Conservation (phyloP, 2,797 vertebrate genomes). For the Margarornis squamiger region DNA sequence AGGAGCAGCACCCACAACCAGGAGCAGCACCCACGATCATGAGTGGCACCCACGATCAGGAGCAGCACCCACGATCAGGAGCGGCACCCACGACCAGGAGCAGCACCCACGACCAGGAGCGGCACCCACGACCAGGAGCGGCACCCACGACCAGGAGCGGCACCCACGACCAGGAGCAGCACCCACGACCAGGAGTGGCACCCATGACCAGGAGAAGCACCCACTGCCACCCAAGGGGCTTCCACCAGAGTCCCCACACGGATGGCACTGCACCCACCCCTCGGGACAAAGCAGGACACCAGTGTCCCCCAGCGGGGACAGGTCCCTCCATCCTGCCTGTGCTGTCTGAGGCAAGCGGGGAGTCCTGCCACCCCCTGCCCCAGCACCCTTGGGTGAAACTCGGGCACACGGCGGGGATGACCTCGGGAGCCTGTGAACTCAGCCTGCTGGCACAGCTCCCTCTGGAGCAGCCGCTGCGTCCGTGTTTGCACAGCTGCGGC, state of each 20-base stretch:
- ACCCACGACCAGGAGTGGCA: background rate
- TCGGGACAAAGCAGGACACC: background rate
- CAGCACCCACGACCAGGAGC: background rate
- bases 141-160: background rate
- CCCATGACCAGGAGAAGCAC: background rate
- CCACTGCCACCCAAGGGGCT: background rate
- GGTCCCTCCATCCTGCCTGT: background rate
- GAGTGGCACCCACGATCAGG: background rate
- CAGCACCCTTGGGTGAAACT: background rate
- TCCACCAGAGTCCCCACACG: background rate
- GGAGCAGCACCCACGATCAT: background rate
- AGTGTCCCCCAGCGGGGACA: fast-evolving
- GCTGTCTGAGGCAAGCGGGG: background rate
- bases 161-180: background rate
- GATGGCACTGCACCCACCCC: background rate
- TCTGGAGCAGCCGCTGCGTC: background rate
- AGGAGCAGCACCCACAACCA: background rate
- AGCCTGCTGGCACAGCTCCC: background rate
- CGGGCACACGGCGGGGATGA: fast-evolving
- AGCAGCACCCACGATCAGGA: background rate
- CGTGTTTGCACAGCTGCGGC: slow-evolving; percentile 56
- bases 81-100: background rate
- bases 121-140: background rate
- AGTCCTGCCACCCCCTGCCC: fast-evolving
- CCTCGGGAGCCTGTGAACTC: slow-evolving; percentile 6